phyloP scores from a whole-genome alignment of 2,113 vertebrate genomes.

The Oryzias javanicus region DNA sequence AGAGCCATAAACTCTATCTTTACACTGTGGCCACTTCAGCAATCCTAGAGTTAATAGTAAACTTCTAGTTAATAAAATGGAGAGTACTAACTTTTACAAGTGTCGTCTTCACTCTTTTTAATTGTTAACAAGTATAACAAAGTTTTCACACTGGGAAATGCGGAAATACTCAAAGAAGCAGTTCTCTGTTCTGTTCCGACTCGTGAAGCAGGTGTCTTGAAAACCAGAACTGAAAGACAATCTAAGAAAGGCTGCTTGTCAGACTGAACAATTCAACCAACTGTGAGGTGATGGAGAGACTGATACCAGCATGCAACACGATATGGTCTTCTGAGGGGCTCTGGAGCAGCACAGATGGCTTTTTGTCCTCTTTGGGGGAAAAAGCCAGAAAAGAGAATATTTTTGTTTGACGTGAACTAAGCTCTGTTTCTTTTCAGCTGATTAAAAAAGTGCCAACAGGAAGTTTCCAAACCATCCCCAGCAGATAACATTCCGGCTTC shows the following conservation, averaged over 20 bases:
- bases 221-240: slow-evolving; percentile 7
- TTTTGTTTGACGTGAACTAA: slow-evolving; percentile 8
- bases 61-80: slow-evolving; percentile 62
- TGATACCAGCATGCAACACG: background rate
- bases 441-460: background rate
- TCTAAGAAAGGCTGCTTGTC: no score
- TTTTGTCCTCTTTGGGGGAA: slow-evolving; percentile 3
- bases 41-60: slow-evolving; percentile 53
- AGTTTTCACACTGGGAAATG: slow-evolving; percentile 53
- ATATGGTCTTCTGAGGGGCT: background rate
- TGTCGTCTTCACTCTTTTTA: slow-evolving; percentile 35
- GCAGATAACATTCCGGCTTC: background rate
- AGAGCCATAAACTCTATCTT: slow-evolving; percentile 58
- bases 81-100: slow-evolving; percentile 41
- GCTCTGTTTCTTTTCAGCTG: background rate
- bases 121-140: slow-evolving; percentile 35
- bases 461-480: slow-evolving; percentile 15
- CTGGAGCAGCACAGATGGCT: background rate
- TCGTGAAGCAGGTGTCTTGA: slow-evolving; percentile 40
- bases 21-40: slow-evolving; percentile 62
- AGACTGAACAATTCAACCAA: background rate
- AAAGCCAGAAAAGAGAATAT: background rate
- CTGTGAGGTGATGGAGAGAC: no score
- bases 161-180: no score
- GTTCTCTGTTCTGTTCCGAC: no score